Percentiles rank a stretch among this genome's conserved stretches.
phyloP scores from a whole-genome alignment of 2,797 vertebrate genomes.

The Enteromius fasciolatus region DNA sequence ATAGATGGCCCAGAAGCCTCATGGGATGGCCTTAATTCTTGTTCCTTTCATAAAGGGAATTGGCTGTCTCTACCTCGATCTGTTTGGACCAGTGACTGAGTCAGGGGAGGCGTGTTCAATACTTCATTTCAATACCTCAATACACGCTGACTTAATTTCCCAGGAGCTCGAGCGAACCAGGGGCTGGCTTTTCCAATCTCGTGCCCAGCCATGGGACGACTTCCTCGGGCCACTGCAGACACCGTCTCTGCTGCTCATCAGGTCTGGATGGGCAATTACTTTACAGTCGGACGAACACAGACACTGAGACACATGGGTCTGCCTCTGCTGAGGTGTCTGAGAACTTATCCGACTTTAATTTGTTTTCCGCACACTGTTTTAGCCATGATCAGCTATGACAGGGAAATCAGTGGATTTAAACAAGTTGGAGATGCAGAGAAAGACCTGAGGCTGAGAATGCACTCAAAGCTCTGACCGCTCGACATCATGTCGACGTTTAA shows the following conservation, averaged over 20 bases:
- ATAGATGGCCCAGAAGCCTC: conserved; percentile 25
- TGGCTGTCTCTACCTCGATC: conserved; percentile 41
- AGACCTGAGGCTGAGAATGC: neutral
- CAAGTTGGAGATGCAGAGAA: neutral
- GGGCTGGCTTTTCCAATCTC: conserved; percentile 37
- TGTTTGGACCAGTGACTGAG: conserved; percentile 35
- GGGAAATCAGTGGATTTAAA: conserved; percentile 17
- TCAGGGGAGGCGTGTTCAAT: conserved; percentile 54
- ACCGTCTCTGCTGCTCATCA: conserved; percentile 21
- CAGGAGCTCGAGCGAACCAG: conserved; percentile 58
- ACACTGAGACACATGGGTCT: neutral
- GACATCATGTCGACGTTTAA: conserved; percentile 3
- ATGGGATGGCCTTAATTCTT: conserved; percentile 16
- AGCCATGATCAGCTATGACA: neutral
- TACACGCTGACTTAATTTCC: conserved; percentile 69
- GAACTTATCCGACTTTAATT: conserved; percentile 16
- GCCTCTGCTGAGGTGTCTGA: neutral
- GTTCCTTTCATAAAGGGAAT: conserved; percentile 50
- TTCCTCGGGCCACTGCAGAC: conserved; percentile 29
- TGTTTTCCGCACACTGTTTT: neutral
- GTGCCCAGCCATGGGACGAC: conserved; percentile 22
- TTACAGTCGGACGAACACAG: conserved; percentile 39
- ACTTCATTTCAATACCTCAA: conserved; percentile 65
- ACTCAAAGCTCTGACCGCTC: neutral
- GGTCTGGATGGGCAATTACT: conserved; percentile 19